Evolutionary conservation across 2,888 invertebrate genomes (phyloP), one percentile per base, ranked within the genome.

Genomic region (Halictus quadricinctus): DNA sequence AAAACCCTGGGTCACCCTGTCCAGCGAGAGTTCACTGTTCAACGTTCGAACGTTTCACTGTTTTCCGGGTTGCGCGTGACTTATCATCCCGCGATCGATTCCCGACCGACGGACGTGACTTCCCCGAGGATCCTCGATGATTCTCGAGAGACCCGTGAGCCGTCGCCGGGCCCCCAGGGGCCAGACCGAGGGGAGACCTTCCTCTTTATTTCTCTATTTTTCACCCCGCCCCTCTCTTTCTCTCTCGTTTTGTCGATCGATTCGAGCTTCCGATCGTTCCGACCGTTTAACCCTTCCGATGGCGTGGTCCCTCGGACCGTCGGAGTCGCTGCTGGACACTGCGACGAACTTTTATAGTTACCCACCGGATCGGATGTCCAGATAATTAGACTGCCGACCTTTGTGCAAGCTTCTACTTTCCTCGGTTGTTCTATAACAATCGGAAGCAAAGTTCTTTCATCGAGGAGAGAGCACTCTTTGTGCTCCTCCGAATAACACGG

Each of bases 61-160:
- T 66, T 81, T 76, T 66, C 66, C 64, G 60, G 54, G 75, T 41
- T 60, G 18, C 69, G 60, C 85, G 79, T 85, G 83, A 76, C 82
- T 85, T 83, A 83, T 83, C 83, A 74, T 54, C 15, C 36, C 36
- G 64, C 75, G 75, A 83, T 70, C 76, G 79, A 75, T 70, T 58
- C 50, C 25, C 41, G 43, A 36, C 18, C 54, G 73, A 15, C 25
- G 58, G 50, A 46, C 81, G 81, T 81, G 81, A 43, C 76, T 76
- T 25, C 25, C 25, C 48, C 25, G 25, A 15, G 72, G 18, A 72
- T 48, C 25, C 48, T 69, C 25, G 69, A 69, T 50, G 69, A 70
- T 77, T 54, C 77, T 69, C 69, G 69, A 43, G 77, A 21, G 41
- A 50, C n/a, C 41, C 77, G 76, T 41, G 76, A 15, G 46, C n/a